Base-by-base conservation (phyloP, 2,888 invertebrate species). In the Cephus runcator region DNA sequence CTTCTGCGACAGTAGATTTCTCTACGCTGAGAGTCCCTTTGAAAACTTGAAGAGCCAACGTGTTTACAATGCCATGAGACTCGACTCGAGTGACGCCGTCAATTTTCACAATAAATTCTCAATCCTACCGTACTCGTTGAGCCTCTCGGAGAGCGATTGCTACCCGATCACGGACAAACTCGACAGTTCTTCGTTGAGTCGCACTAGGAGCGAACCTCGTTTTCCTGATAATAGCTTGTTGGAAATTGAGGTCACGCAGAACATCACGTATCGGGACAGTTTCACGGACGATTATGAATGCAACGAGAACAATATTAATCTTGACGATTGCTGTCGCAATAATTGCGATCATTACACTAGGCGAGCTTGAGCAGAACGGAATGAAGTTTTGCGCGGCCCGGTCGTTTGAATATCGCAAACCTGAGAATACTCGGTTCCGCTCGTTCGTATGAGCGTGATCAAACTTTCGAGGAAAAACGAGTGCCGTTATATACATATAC, bases 241-340 rank as follows among this genome's bases (percentile, higher is more conserved):
- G 78, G 89, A 87, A 74, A 84, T 89, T 73, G 90, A 90, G 76
- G 87, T 90, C 73, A 90, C 89, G 73, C 88, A 89, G 78, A 90
- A 90, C 74, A 85, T 90, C 69, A 89, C 87, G 76, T 90, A 87
- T 76, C 88, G 89, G 76, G 88, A 89, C 76, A 88, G 83, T 79
- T 88, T 85, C 73, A 80, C 85, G 79, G 89, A 88, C 73, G 86
- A 87, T 76, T 87, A 86, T 40, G 87, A 88, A 79, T 84, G 83
- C 77, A 84, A 80, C 79, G 85, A 86, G 75, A 86, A 85, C 75
- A 85, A 85, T 78, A 83, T 85, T 73, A 79, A 80, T 68, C 40
- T 82, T 30, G 81, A 82, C 73, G 76, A 69, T 69, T 81, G 81
- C 80, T 84, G 83, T 80, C 83, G 82, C 80, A 82, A 81, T 74